Percentiles rank a stretch among this genome's conserved stretches.
Evolutionary conservation across 2,113 vertebrate species (phyloP).

Genomic region (Kryptolebias marmoratus): DNA sequence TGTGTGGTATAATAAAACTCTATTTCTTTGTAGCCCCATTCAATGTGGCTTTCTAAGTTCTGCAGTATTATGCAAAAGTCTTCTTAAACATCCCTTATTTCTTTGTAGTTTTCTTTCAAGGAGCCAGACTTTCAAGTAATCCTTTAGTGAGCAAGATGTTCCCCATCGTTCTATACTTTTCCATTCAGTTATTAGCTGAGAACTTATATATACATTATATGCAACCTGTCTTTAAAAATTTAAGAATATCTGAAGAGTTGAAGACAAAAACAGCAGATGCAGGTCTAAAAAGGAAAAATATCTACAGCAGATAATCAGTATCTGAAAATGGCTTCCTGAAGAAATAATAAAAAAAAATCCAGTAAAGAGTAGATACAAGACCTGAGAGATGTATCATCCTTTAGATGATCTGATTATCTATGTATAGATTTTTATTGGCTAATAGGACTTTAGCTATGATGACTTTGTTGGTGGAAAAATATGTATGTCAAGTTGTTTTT

Average conservation of each 20-base stretch:
- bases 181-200: too few species aligned
- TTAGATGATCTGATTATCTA: background rate
- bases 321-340: background rate
- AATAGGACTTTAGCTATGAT: too few species aligned
- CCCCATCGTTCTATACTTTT: too few species aligned
- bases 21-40: constrained; percentile 31
- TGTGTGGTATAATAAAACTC: background rate
- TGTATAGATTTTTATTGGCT: background rate
- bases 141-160: background rate
- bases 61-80: background rate
- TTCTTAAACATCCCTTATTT: background rate
- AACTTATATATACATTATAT: background rate
- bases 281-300: background rate
- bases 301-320: background rate
- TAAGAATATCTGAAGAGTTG: background rate
- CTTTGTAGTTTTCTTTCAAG: background rate
- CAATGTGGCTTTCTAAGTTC: constrained; percentile 28
- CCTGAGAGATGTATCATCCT: background rate
- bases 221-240: background rate
- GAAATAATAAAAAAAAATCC: background rate
- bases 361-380: background rate
- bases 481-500: too few species aligned
- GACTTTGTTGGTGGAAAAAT: too few species aligned
- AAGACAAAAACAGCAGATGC: background rate
- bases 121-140: background rate